Base-by-base conservation (phyloP, 2,113 vertebrate species). In the Penelope pileata region DNA sequence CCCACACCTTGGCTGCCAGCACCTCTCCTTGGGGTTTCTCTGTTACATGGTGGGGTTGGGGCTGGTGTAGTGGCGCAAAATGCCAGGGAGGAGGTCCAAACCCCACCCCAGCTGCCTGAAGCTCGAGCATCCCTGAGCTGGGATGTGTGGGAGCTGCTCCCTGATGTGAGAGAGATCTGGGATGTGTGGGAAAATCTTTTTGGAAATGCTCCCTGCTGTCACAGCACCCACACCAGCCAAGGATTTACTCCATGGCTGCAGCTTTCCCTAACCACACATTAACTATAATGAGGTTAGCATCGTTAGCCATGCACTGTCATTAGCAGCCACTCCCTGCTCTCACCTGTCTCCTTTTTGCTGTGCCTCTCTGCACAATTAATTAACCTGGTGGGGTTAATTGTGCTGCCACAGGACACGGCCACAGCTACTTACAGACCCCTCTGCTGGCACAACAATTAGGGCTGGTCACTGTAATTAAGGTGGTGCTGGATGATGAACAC, bases 381-480 rank as follows among this genome's bases (percentile, higher is more conserved):
- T 36, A 86, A 42, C 47, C 8, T 27, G 36, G 16, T 24, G 36
- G n/a, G n/a, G n/a, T n/a, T n/a, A n/a, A n/a, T n/a, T n/a, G 54
- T 9, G 21, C 26, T 34, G 48, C 32, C 14, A 1, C 36, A 10
- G 89, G 60, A 14, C 70, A 5, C 1, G 11, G 56, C 16, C 72
- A 27, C 5, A 2, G 63, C 93, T 92, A 74, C 32, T 11, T 0
- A 8, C 19, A 34, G 47, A 36, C 38, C 34, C 1, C 2, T 4
- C 30, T 76, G 88, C 87, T 29, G 43, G 14, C 60, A 9, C 16
- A 24, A 2, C 43, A 68, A 93, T 93, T 54, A 16, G 60, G n/a
- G n/a, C 78, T 88, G 92, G 77, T 78, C 30, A 90, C 91, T 69
- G 50, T 88, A 86, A 93, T 95, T 95, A 84, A 81, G 76, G 70